Evolutionary conservation across 2,797 vertebrate species (phyloP), one percentile per base, ranked within the genome.

Genomic region (Epinephelus coioides): DNA sequence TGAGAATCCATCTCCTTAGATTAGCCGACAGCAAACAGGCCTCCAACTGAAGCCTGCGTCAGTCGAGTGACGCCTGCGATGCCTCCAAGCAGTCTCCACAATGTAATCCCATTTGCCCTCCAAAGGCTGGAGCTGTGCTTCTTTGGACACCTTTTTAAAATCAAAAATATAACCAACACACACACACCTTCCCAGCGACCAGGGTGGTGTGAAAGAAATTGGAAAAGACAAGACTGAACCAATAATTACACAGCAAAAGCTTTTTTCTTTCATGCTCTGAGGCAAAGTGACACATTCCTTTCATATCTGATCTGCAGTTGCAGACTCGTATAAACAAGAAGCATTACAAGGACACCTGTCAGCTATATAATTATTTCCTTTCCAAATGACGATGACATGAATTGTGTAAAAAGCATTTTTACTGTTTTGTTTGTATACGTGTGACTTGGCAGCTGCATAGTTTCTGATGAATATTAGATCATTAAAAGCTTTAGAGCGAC

Each of bases 1-100:
- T 47, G 73, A 83, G 85, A 88, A 89, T 88, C 84, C 82, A 88
- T 89, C 89, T 91, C 80, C 80, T 78, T 84, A 90, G 88, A 92
- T 84, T 83, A 89, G 79, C 88, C 73, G 55, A 82, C 81, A 86
- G 88, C 61, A 54, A 86, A 81, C 85, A 80, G 84, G 76, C 79
- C 81, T 76, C 54, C 11, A 50, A 51, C 71, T 50, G 71, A 60
- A 79, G 74, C 59, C 56, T 13, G 78, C 64, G 76, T 84, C 71
- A 15, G 21, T 27, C 55, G 66, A 78, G 73, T 67, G 85, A 87
- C 40, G 67, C 62, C 68, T 38, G 56, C 4, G 76, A 85, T 66
- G 87, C 62, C 84, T 83, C 6, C 34, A 62, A 89, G 82, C 72
- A 73, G 79, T 80, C 43, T 69, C 72, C 0, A 46, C 74, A n/a